Percentiles rank a stretch among this genome's conserved stretches.
Conservation (phyloP, 1,140 invertebrate genomes). For the Aphis craccivora region DNA sequence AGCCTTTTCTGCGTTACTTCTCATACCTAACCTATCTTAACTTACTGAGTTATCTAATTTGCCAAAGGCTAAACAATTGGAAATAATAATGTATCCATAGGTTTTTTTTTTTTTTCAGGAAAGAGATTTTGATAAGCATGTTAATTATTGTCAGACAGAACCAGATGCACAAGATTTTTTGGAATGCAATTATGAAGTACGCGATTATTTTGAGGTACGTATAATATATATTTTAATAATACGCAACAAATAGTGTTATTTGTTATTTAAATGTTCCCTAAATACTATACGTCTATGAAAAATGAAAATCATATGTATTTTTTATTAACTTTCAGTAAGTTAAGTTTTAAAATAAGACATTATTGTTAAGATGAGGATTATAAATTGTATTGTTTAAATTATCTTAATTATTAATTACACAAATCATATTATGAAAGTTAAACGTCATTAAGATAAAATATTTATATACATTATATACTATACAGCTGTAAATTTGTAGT, state of each 20-base stretch:
- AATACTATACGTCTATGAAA: background rate
- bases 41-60: background rate
- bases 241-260: background rate
- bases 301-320: background rate
- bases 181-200: slow-evolving; percentile 72
- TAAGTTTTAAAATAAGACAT: background rate
- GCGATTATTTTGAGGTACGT: slow-evolving; percentile 84
- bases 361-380: background rate
- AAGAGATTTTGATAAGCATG: slow-evolving; percentile 92
- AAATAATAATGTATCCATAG: background rate
- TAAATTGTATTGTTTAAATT: background rate
- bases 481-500: too few relatives aligned
- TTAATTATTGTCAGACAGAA: slow-evolving; percentile 87
- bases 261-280: background rate
- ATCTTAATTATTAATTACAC: background rate
- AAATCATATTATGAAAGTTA: background rate
- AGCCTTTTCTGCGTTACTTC: background rate
- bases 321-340: background rate
- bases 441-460: background rate
- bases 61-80: background rate
- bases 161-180: slow-evolving; percentile 83
- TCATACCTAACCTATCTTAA: background rate
- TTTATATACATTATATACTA: background rate
- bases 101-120: slow-evolving; percentile 67
- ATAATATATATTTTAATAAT: background rate